These are phyloP conservation scores for Popillia japonica DNA, from an alignment of 1,140 invertebrate species.

Conservation along the genomic window DNA sequence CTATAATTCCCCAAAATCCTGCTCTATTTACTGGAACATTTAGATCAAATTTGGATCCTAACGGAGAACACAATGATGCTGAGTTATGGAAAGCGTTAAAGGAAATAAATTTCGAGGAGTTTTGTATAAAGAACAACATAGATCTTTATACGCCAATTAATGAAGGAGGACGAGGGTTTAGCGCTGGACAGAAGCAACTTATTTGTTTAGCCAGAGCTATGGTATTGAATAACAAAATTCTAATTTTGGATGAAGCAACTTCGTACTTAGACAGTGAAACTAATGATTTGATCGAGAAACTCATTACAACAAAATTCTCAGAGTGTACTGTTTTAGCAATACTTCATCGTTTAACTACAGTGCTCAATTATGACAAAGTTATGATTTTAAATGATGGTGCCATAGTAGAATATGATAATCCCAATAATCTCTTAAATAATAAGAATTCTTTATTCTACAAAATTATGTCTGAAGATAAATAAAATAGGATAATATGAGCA, in stretches of 20 bases:
- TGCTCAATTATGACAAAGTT: constrained; percentile 81
- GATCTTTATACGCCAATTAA: constrained; percentile 59
- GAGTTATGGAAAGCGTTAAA: constrained; percentile 55
- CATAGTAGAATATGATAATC: constrained; percentile 76
- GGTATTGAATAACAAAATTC: constrained; percentile 75
- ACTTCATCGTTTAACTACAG: constrained; percentile 82
- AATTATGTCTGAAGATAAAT: constrained; percentile 59
- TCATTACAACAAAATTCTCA: constrained; percentile 72
- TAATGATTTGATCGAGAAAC: constrained; percentile 74
- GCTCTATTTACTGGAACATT: constrained; percentile 70
- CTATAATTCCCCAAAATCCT: constrained; percentile 76
- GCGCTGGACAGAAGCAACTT: constrained; percentile 81
- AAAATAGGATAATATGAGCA: neutral
- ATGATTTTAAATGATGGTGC: constrained; percentile 75
- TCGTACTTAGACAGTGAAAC: constrained; percentile 77
- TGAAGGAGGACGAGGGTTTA: constrained; percentile 76
- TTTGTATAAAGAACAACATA: constrained; percentile 29
- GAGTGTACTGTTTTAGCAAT: constrained; percentile 83
- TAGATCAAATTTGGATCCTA: constrained; percentile 72
- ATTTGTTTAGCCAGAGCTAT: constrained; percentile 81
- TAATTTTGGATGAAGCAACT: constrained; percentile 81
- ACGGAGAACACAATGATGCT: constrained; percentile 61
- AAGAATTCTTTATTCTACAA: constrained; percentile 69
- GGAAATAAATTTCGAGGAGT: constrained; percentile 45
- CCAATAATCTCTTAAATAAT: constrained; percentile 71